These are phyloP conservation scores for Parasteatoda lunata DNA, from an alignment of 2,888 invertebrate species.

Conservation along the genomic window DNA sequence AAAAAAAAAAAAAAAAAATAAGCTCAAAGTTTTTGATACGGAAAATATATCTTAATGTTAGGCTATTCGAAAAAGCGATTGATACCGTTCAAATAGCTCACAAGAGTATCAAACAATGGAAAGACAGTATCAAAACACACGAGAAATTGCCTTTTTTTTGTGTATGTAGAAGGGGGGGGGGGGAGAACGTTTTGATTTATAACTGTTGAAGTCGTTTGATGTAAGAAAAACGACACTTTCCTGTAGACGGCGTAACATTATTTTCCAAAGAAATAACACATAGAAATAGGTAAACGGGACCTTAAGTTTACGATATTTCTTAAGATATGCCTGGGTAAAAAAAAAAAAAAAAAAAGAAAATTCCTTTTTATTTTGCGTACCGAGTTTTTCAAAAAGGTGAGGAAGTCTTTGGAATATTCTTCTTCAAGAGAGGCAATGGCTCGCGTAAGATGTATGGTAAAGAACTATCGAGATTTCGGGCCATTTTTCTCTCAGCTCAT, in stretches of 20 bases:
- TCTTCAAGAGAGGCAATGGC: slow-evolving; percentile 18
- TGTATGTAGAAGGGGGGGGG: no score
- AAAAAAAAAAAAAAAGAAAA: neutral
- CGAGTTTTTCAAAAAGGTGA: neutral
- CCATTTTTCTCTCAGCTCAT: slow-evolving; percentile 66
- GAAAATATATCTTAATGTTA: no score
- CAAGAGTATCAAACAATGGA: no score
- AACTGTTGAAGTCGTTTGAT: no score
- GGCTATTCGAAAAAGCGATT: no score
- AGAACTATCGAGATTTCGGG: slow-evolving; percentile 48
- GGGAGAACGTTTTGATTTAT: no score
- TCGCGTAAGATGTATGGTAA: slow-evolving; percentile 62
- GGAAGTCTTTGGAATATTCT: neutral
- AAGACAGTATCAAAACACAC: no score
- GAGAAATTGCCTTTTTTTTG: no score
- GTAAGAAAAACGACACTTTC: neutral
- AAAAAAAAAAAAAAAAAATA: no score
- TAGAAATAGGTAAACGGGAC: neutral
- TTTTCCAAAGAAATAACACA: neutral
- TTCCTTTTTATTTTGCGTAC: neutral
- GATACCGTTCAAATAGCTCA: no score
- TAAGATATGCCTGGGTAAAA: neutral
- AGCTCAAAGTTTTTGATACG: no score
- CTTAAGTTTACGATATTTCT: neutral
- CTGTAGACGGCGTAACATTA: neutral